These are phyloP conservation scores for Mechanitis mazaeus DNA, from an alignment of 2,888 invertebrate species.

Conservation along the genomic window DNA sequence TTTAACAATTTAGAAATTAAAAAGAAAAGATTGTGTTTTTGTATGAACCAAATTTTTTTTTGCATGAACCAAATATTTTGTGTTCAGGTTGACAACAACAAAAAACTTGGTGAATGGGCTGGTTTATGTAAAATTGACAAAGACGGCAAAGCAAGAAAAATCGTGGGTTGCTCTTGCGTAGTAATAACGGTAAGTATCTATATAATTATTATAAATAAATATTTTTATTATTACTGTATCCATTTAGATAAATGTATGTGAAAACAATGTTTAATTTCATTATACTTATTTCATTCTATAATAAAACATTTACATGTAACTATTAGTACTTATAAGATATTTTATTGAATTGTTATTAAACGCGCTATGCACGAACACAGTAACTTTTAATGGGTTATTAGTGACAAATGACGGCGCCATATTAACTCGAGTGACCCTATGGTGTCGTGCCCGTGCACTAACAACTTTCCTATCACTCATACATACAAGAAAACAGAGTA, in stretches of 20 bases:
- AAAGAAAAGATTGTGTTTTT: too few species aligned
- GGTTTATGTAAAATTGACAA: constrained; percentile 99
- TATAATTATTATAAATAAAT: neutral
- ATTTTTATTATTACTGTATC: too few species aligned
- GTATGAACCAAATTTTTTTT: too few species aligned
- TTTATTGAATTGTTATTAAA: neutral
- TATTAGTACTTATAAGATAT: neutral
- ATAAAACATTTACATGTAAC: too few species aligned
- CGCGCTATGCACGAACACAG: constrained; percentile 64
- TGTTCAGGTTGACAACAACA: constrained; percentile 93
- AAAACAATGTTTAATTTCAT: neutral
- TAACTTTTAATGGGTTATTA: constrained; percentile 36
- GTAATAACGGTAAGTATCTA: constrained; percentile 87
- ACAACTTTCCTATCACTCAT: constrained; percentile 65
- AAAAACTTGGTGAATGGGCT: constrained; percentile 99
- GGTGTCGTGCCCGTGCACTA: constrained; percentile 54
- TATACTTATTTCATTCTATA: too few species aligned
- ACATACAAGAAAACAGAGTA: constrained; percentile 31
- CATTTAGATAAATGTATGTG: too few species aligned
- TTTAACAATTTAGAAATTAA: too few species aligned
- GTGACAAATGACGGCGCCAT: constrained; percentile 53
- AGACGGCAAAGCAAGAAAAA: constrained; percentile 98
- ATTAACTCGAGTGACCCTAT: constrained; percentile 59
- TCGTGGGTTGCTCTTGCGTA: constrained; percentile 98
- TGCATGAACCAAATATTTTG: neutral